Base-by-base conservation (phyloP, 2,888 invertebrate genomes). In the Alloplasta piceator region DNA sequence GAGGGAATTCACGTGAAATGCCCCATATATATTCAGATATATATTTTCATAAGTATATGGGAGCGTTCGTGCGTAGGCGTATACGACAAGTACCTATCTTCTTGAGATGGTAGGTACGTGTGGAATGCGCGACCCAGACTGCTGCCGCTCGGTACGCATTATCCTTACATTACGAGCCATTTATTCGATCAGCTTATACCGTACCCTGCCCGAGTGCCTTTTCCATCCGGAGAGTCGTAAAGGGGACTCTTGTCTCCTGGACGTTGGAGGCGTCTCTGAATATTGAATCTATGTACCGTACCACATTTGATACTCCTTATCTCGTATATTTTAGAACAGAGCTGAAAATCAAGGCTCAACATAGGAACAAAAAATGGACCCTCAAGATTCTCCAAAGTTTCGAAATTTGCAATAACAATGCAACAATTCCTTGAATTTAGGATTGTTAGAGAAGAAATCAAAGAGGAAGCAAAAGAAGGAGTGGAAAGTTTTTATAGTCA, bases 151-250 rank as follows among this genome's bases (percentile, higher is more conserved):
- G 82, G 82, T 86, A 86, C 86, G 86, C 87, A 86, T 86, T 87
- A 87, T 86, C 85, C 86, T 83, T 83, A 79, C 85, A 87, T 86
- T 87, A 87, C 85, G 85, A 84, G 82, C 84, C 83, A 85, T 87
- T 86, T 87, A 86, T 87, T 86, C 84, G 86, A 86, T 85, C 86
- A 78, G 83, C 82, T 83, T 55, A 73, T 73, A 55, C 58, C 39
- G n/a, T 14, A 43, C 14, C 78, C 82, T 75, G 67, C 73, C n/a
- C 77, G 73, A 76, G 73, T 71, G 75, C 68, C 82, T 83, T 67
- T 77, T 80, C 74, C 75, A 79, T 60, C 56, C 43, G 60, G 39
- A 60, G 73, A 64, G 64, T 85, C 83, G 82, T 85, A 82, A 83
- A 82, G 72, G 79, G 78, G 75, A 79, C 75, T 82, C 80, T 82